These are phyloP conservation scores for Buathra laborator DNA, from an alignment of 2,888 invertebrate species.

Conservation along the genomic window DNA sequence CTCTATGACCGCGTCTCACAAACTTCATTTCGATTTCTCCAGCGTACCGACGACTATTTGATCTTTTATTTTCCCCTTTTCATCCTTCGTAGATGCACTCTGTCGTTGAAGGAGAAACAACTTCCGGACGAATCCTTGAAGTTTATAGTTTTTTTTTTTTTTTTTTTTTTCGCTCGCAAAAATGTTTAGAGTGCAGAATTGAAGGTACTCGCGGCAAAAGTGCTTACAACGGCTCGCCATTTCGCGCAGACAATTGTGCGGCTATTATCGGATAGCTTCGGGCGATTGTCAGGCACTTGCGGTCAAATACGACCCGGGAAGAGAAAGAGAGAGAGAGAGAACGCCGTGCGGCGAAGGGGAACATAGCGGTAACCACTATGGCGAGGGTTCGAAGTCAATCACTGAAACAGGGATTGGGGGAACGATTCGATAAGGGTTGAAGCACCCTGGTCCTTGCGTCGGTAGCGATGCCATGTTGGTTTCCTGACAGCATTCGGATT, in stretches of 20 bases:
- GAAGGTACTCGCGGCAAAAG: neutral
- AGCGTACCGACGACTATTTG: neutral
- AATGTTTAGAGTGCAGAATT: neutral
- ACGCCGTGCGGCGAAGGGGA: conserved; percentile 1
- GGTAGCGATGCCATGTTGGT: conserved; percentile 62
- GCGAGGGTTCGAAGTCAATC: conserved; percentile 81
- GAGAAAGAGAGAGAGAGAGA: conserved; percentile 5
- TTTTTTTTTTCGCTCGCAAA: too few species aligned
- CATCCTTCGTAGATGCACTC: neutral
- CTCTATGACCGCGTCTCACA: neutral
- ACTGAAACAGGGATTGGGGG: conserved; percentile 79
- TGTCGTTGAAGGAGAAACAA: neutral
- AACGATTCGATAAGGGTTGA: conserved; percentile 78
- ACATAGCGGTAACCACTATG: conserved; percentile 36
- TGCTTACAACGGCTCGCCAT: conserved; percentile 17
- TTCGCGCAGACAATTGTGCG: conserved; percentile 58
- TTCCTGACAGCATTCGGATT: conserved; percentile 75
- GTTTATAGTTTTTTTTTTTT: too few species aligned
- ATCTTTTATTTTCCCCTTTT: neutral
- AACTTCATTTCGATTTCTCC: conserved; percentile 1
- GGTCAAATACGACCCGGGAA: conserved; percentile 74
- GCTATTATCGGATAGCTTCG: conserved; percentile 75
- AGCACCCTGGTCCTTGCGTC: conserved; percentile 64
- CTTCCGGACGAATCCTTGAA: too few species aligned
- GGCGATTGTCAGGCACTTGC: conserved; percentile 79